phyloP scores from a whole-genome alignment of 2,113 vertebrate genomes.

The Rhinoderma darwinii region DNA sequence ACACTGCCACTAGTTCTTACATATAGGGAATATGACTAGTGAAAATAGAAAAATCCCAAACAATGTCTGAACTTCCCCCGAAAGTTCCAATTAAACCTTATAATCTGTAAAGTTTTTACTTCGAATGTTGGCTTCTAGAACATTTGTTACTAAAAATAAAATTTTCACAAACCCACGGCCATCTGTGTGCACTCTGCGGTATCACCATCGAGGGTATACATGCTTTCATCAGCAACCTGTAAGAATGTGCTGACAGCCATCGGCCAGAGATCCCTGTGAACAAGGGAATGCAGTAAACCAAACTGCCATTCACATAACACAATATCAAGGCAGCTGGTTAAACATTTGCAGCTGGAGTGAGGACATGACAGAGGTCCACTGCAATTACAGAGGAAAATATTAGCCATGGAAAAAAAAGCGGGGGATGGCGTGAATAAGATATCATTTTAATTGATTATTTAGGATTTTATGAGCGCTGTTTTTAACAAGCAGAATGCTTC shows the following conservation, averaged over 20 bases:
- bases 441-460: slow-evolving; percentile 50
- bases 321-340: slow-evolving; percentile 57
- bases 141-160: slow-evolving; percentile 26
- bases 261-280: slow-evolving; percentile 8
- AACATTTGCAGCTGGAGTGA: slow-evolving; percentile 56
- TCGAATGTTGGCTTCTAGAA: not conserved
- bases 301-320: slow-evolving; percentile 44
- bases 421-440: not conserved
- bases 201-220: slow-evolving; percentile 44
- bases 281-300: slow-evolving; percentile 23
- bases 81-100: not conserved
- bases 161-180: slow-evolving; percentile 13
- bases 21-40: not conserved
- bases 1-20: not conserved
- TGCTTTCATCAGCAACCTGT: slow-evolving; percentile 49
- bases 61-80: not conserved
- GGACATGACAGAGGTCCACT: slow-evolving; percentile 45
- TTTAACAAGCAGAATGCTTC: slow-evolving; percentile 13
- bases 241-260: slow-evolving; percentile 53
- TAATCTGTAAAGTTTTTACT: not conserved
- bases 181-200: slow-evolving; percentile 25
- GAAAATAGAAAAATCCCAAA: not conserved
- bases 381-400: slow-evolving; percentile 57
- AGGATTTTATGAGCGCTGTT: slow-evolving; percentile 44
- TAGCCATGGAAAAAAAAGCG: slow-evolving; percentile 33